Percentiles rank a stretch among this genome's conserved stretches.
Evolutionary conservation across 2,113 vertebrate species (phyloP).

Genomic region (Spea bombifrons): DNA sequence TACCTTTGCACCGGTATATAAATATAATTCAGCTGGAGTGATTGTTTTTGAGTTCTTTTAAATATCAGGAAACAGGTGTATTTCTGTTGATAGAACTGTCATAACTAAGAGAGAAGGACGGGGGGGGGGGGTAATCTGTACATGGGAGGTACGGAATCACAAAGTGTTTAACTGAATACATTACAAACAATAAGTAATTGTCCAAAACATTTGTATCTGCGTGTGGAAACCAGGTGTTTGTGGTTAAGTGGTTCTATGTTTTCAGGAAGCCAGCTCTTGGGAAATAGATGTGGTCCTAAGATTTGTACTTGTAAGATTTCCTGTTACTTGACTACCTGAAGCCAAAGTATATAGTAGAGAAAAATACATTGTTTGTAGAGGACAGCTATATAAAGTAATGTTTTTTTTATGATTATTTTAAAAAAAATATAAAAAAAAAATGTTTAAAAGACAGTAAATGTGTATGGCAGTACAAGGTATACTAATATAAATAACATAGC

Average conservation of each 20-base stretch:
- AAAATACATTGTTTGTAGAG: too few species aligned
- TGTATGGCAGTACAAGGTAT: too few species aligned
- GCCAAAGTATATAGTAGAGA: background rate
- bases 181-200: conserved; percentile 76
- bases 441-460: too few species aligned
- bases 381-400: too few species aligned
- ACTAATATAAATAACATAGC: too few species aligned
- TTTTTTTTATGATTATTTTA: too few species aligned
- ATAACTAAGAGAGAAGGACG: conserved; percentile 63
- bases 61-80: conserved; percentile 74
- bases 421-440: too few species aligned
- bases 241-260: conserved; percentile 55
- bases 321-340: conserved; percentile 31
- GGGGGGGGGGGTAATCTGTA: conserved; percentile 56
- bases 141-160: conserved; percentile 58
- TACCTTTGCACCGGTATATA: background rate
- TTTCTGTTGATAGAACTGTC: conserved; percentile 65
- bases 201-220: conserved; percentile 64
- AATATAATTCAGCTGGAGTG: background rate
- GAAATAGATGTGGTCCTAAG: background rate
- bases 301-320: background rate
- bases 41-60: conserved; percentile 38
- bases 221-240: conserved; percentile 75
- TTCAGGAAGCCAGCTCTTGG: conserved; percentile 16
- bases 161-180: conserved; percentile 64